Evolutionary conservation across 2,113 vertebrate species (phyloP).

Genomic region (Podarcis muralis): DNA sequence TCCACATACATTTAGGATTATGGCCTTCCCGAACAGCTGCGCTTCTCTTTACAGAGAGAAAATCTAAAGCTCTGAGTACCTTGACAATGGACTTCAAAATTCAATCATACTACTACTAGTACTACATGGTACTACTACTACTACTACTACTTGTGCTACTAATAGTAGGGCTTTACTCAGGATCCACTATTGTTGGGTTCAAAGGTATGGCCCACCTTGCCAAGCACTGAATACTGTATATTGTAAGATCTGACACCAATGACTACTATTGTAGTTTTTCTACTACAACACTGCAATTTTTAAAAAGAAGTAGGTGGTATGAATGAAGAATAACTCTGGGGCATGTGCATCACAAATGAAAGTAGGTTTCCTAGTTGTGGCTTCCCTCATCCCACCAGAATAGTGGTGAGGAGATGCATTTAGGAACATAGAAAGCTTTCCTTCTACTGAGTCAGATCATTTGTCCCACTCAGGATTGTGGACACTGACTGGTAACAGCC

Average conservation of each 20-base stretch:
- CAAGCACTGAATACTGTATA: neutral
- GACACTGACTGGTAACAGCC: no score
- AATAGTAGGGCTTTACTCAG: neutral
- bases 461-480: no score
- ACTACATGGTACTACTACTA: no score
- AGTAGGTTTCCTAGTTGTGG: neutral
- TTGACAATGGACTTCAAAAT: no score
- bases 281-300: neutral
- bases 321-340: neutral
- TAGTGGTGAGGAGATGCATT: no score
- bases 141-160: no score
- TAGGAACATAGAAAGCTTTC: no score
- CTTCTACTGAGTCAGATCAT: no score
- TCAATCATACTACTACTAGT: no score
- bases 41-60: neutral
- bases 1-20: neutral
- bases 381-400: no score
- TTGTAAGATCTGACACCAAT: neutral
- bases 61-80: no score
- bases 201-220: neutral
- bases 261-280: no score
- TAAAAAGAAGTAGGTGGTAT: neutral
- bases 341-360: neutral
- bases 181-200: neutral
- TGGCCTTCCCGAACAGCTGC: neutral